Evolutionary conservation across 2,113 vertebrate species (phyloP).

Genomic region (Mormoops blainvillei): DNA sequence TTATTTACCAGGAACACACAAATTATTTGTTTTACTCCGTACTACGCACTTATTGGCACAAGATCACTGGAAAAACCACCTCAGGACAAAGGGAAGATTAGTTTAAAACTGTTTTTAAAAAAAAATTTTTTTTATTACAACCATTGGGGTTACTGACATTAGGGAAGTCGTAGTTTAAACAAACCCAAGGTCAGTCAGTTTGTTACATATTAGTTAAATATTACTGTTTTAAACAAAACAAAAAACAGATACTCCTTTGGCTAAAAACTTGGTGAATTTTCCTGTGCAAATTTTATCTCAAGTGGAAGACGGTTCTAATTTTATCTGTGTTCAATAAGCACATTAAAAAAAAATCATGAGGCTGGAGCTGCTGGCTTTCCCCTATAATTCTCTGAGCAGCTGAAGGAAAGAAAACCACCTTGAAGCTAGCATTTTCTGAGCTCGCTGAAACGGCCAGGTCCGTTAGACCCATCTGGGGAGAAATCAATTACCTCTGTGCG

Average conservation of each 20-base stretch:
- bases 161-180: constrained; percentile 69
- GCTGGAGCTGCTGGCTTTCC: constrained; percentile 66
- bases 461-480: constrained; percentile 60
- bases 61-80: constrained; percentile 60
- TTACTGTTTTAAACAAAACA: constrained; percentile 30
- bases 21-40: constrained; percentile 50
- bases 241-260: constrained; percentile 65
- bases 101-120: constrained; percentile 56
- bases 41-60: constrained; percentile 35
- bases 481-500: constrained; percentile 58
- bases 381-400: constrained; percentile 62
- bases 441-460: constrained; percentile 45
- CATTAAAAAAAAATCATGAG: constrained; percentile 48
- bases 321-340: constrained; percentile 67
- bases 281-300: constrained; percentile 68
- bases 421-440: constrained; percentile 59
- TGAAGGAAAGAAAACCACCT: constrained; percentile 73
- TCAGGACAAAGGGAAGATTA: constrained; percentile 48
- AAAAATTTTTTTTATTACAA: neutral
- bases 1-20: constrained; percentile 50
- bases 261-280: constrained; percentile 71
- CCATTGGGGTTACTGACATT: constrained; percentile 46
- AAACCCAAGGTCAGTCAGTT: constrained; percentile 69
- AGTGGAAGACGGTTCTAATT: constrained; percentile 74
- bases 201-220: constrained; percentile 73